Percentiles rank a stretch among this genome's conserved stretches.
Conservation (phyloP, 2,113 vertebrate genomes). For the Tauraco erythrolophus region DNA sequence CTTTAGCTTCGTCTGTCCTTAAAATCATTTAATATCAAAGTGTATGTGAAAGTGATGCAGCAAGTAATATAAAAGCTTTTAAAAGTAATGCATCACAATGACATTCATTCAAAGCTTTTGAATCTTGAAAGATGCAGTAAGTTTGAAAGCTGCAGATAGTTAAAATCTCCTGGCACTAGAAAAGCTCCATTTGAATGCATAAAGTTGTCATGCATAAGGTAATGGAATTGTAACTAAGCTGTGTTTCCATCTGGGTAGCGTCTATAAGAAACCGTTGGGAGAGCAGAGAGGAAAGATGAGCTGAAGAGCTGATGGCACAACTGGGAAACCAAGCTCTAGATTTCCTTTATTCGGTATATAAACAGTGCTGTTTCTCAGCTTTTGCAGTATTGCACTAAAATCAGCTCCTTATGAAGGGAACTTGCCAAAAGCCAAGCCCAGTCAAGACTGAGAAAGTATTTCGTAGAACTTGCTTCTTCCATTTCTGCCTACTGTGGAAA, state of each 20-base stretch:
- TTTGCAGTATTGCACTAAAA: not conserved
- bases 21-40: not conserved
- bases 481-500: conserved; percentile 23
- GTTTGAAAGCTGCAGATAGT: not conserved
- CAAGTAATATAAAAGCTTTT: not conserved
- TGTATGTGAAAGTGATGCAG: not conserved
- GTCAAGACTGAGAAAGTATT: not conserved
- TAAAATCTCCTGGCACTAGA: not conserved
- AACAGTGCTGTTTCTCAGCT: not conserved
- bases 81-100: not conserved
- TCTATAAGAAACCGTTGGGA: not conserved
- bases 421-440: not conserved
- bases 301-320: not conserved
- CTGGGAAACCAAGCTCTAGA: not conserved
- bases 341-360: not conserved
- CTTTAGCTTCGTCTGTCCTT: not conserved
- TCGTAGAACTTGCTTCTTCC: not conserved
- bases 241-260: not conserved
- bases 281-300: not conserved
- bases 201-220: not conserved
- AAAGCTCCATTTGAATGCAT: not conserved
- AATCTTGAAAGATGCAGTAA: not conserved
- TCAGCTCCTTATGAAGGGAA: not conserved
- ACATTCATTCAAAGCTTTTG: not conserved
- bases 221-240: not conserved